Evolutionary conservation across 2,888 invertebrate genomes (phyloP).

Genomic region (Rhopalosiphum nymphaeae): DNA sequence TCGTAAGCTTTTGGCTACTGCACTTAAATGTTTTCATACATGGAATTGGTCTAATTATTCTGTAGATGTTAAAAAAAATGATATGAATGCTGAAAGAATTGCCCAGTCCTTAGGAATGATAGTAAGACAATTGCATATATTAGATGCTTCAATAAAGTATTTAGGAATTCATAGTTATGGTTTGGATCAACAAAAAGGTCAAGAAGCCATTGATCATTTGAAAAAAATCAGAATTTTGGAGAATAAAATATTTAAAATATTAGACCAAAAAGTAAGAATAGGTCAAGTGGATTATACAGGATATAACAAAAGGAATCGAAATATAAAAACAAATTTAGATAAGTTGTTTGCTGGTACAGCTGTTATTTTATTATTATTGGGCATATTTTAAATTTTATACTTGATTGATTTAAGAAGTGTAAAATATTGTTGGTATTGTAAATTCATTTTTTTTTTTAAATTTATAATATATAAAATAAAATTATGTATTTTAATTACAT

Average conservation of each 20-base stretch:
- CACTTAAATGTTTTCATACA: slow-evolving; percentile 40
- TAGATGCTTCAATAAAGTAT: slow-evolving; percentile 53
- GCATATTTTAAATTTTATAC: background rate
- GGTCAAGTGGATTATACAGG: slow-evolving; percentile 29
- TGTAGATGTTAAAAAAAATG: background rate
- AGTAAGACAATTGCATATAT: slow-evolving; percentile 45
- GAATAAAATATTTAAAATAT: slow-evolving; percentile 36
- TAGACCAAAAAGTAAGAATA: slow-evolving; percentile 28
- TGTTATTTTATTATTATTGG: slow-evolving; percentile 16
- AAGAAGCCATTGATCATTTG: background rate
- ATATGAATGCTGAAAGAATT: slow-evolving; percentile 33
- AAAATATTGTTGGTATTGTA: background rate
- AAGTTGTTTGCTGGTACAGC: background rate
- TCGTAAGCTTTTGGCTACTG: slow-evolving; percentile 24
- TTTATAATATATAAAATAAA: background rate
- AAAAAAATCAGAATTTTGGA: background rate
- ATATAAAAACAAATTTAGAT: background rate
- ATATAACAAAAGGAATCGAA: background rate
- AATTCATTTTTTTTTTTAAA: background rate
- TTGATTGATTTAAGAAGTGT: background rate
- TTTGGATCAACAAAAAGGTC: slow-evolving; percentile 31
- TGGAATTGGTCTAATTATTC: slow-evolving; percentile 5
- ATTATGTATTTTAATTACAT: background rate
- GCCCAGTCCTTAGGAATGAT: slow-evolving; percentile 7
- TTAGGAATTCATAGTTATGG: background rate